Evolutionary conservation across 2,797 vertebrate species (phyloP), one percentile per base, ranked within the genome.

Genomic region (Sebastes oblongus): DNA sequence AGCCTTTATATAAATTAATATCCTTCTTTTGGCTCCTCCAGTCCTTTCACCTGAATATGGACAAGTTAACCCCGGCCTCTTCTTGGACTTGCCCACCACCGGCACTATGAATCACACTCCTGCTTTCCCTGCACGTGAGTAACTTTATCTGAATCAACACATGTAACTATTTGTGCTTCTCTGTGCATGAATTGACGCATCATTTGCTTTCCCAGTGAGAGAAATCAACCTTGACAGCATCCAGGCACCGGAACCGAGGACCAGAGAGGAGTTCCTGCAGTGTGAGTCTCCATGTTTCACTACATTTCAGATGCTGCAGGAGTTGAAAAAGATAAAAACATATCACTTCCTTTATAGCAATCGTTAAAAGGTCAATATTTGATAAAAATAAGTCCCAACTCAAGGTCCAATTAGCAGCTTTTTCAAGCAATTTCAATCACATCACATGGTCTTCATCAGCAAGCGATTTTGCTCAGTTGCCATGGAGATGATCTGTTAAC

Each of bases 211-310:
- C 55, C 29, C 75, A 96, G 95, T 96, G 88, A 93, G 94, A 84
- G 96, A 96, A 83, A 94, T 96, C 72, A 91, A 80, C 87, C 25
- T 96, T 0, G 92, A 95, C 78, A 95, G 93, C 73, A 94, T 96
- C 78, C 93, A 95, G 86, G 95, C 95, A 6, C 93, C 96, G 0
- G 95, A 95, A 76, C 96, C 95, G 1, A 93, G 94, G 75, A 86
- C 67, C 89, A 91, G 96, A 83, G 94, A 96, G 1, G 96, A 96
- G 82, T 95, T 96, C 84, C 86, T 96, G 2, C 91, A 95, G 14
- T 94, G 96, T 96, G 81, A 96, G 95, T 94, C 8, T 72, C 55
- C 13, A 11, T 46, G 52, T 42, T 75, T 39, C 7, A 54, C 16
- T 20, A 25, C 14, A 11, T 14, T 52, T 58, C 18, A 66, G 25